phyloP scores from a whole-genome alignment of 92 coral and sea anemone genomes.

The Porites evermanni region DNA sequence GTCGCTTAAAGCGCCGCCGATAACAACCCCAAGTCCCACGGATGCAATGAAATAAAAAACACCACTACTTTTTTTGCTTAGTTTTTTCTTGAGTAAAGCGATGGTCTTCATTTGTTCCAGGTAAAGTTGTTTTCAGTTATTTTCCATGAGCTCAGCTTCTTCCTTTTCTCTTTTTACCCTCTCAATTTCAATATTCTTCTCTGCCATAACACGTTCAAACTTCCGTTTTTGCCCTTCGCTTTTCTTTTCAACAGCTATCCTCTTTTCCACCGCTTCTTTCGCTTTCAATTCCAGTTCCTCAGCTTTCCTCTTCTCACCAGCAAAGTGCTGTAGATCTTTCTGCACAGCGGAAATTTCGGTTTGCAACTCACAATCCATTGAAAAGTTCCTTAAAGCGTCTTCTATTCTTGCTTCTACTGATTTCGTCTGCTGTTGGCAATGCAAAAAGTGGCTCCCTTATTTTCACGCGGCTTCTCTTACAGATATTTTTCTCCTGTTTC shows the following conservation, averaged over 20 bases:
- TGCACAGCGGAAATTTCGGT: constrained; percentile 18
- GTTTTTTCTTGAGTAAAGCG: neutral
- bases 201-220: neutral
- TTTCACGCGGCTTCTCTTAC: constrained; percentile 31
- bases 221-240: neutral
- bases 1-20: neutral
- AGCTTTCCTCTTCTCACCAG: neutral
- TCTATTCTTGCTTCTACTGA: constrained; percentile 1
- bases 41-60: neutral
- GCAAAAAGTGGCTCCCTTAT: constrained; percentile 24
- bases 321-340: neutral
- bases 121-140: neutral
- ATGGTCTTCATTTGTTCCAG: constrained; percentile 19
- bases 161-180: constrained; percentile 14
- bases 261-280: constrained; percentile 14
- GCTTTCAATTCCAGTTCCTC: constrained; percentile 18
- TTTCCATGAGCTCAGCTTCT: neutral
- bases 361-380: constrained; percentile 33
- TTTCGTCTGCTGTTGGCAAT: neutral
- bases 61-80: neutral
- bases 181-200: neutral
- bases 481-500: constrained; percentile 21
- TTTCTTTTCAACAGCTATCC: neutral
- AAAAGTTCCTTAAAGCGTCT: constrained; percentile 11
- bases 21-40: neutral